Evolutionary conservation across 2,888 invertebrate species (phyloP).

Genomic region (Lagria hirta): DNA sequence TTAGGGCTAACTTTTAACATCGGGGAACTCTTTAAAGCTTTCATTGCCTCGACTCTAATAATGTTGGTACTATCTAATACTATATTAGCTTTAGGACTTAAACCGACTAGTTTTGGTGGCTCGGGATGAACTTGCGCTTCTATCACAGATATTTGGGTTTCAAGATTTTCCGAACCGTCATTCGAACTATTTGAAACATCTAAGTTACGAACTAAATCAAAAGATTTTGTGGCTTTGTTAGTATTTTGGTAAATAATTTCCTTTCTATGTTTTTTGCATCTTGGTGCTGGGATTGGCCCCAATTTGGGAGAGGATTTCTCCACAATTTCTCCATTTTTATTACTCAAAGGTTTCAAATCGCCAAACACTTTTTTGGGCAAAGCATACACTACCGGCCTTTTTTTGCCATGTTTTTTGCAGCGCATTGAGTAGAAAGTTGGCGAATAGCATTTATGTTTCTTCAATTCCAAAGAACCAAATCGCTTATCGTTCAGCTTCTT

Average conservation of each 20-base stretch:
- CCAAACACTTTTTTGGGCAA: constrained; percentile 46
- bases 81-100: constrained; percentile 30
- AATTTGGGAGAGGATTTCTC: constrained; percentile 43
- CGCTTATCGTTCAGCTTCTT: constrained; percentile 38
- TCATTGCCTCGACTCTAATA: constrained; percentile 20
- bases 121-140: constrained; percentile 44
- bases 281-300: constrained; percentile 61
- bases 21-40: constrained; percentile 48
- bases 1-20: constrained; percentile 62
- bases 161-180: constrained; percentile 37
- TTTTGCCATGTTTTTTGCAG: constrained; percentile 52
- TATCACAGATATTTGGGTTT: constrained; percentile 38
- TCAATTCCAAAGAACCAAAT: constrained; percentile 49
- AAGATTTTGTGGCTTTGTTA: constrained; percentile 32
- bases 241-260: constrained; percentile 46
- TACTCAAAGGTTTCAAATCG: constrained; percentile 24
- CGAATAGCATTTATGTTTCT: constrained; percentile 53
- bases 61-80: constrained; percentile 6
- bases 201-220: no score
- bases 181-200: constrained; percentile 37
- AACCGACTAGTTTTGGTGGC: constrained; percentile 34
- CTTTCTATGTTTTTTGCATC: constrained; percentile 48
- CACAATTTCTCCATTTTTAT: constrained; percentile 56
- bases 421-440: constrained; percentile 54
- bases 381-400: constrained; percentile 49